Percentiles rank a stretch among this genome's conserved stretches.
Conservation (phyloP, 2,797 vertebrate genomes). For the Momotus momota region DNA sequence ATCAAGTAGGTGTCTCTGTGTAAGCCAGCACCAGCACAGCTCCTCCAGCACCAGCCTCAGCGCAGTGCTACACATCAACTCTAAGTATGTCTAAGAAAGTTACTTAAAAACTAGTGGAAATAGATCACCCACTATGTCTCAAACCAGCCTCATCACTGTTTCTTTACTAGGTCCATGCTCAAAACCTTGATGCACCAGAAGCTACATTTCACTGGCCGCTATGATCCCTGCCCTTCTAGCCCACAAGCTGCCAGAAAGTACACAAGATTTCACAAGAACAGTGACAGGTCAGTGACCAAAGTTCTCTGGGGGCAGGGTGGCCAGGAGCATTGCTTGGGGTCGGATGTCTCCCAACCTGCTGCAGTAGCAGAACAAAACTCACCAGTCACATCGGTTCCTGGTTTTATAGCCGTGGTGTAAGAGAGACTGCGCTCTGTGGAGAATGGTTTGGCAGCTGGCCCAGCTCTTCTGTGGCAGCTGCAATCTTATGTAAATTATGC, state of each 20-base stretch:
- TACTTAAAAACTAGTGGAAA: background rate
- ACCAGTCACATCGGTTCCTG: background rate
- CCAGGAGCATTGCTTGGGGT: background rate
- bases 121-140: background rate
- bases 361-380: background rate
- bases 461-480: conserved; percentile 36
- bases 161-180: background rate
- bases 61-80: background rate
- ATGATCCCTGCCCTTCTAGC: background rate
- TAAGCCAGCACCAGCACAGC: background rate
- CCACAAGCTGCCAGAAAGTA: background rate
- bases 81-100: background rate
- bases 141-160: fast-evolving
- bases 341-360: background rate
- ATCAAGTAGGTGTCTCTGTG: background rate
- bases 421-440: background rate
- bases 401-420: conserved; percentile 13
- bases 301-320: background rate
- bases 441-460: conserved; percentile 37
- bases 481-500: conserved; percentile 39
- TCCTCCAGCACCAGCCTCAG: background rate
- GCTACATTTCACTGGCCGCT: background rate
- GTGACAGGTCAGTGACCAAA: background rate
- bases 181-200: background rate
- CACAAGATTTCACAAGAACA: background rate